Percentiles rank a stretch among this genome's conserved stretches.
These are phyloP conservation scores for Sisyra nigra DNA, from an alignment of 2,888 invertebrate species.

Conservation along the genomic window DNA sequence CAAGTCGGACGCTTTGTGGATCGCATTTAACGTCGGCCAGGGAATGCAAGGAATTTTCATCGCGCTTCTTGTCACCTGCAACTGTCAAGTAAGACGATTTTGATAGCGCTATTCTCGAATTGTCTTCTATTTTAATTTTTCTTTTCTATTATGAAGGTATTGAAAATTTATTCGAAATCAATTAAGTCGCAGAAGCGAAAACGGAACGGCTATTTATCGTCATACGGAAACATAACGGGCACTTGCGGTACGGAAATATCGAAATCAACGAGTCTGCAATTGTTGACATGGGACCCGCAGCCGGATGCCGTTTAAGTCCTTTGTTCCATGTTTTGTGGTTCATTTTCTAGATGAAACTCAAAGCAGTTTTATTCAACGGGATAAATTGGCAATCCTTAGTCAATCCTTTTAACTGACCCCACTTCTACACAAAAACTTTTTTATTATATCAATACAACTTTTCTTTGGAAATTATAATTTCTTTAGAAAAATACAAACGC, in stretches of 20 bases:
- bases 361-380: too few species aligned
- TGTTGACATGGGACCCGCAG: constrained; percentile 28
- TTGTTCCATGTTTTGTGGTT: not conserved
- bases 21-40: constrained; percentile 29
- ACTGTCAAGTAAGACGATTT: constrained; percentile 28
- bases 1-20: constrained; percentile 26
- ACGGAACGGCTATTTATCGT: constrained; percentile 13
- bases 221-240: constrained; percentile 18
- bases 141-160: too few species aligned
- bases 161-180: constrained; percentile 26
- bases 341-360: too few species aligned
- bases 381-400: too few species aligned
- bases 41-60: constrained; percentile 42
- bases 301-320: constrained; percentile 25
- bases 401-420: too few species aligned
- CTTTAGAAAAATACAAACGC: too few species aligned
- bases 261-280: constrained; percentile 27
- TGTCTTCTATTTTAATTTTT: too few species aligned
- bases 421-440: too few species aligned
- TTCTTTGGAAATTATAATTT: too few species aligned
- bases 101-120: not conserved
- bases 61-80: constrained; percentile 43
- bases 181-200: constrained; percentile 18
- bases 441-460: too few species aligned
- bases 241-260: constrained; percentile 17